phyloP scores from a whole-genome alignment of 1,140 invertebrate genomes.

The Drosophila jambulina region DNA sequence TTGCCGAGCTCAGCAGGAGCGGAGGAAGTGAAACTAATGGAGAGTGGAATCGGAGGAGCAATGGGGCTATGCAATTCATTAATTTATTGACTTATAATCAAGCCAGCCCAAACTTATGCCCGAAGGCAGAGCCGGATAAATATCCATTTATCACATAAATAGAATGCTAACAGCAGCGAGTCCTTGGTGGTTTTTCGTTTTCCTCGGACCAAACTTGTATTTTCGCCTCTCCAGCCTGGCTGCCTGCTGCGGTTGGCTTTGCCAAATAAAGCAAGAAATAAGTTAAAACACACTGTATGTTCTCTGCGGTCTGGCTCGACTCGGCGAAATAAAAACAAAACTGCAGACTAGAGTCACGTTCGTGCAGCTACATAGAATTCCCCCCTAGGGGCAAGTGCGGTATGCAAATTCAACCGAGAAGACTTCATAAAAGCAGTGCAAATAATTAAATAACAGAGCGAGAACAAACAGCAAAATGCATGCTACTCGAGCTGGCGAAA shows the following conservation, averaged over 20 bases:
- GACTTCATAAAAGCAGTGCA: conserved; percentile 57
- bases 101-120: conserved; percentile 53
- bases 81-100: conserved; percentile 81
- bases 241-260: conserved; percentile 44
- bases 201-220: conserved; percentile 32
- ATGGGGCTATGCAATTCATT: conserved; percentile 65
- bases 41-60: conserved; percentile 11
- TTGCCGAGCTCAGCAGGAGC: conserved; percentile 39
- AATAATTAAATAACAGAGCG: conserved; percentile 70
- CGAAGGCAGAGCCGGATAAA: conserved; percentile 53
- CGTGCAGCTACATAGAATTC: conserved; percentile 3
- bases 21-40: conserved; percentile 33
- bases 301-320: conserved; percentile 48
- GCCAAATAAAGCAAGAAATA: conserved; percentile 58
- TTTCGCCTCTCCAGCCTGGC: conserved; percentile 37
- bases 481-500: conserved; percentile 61
- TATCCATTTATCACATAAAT: conserved; percentile 63
- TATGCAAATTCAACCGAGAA: conserved; percentile 62
- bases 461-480: conserved; percentile 53
- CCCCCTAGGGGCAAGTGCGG: conserved; percentile 20
- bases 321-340: conserved; percentile 43
- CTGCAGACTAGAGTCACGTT: conserved; percentile 43
- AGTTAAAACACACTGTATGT: conserved; percentile 50
- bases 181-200: conserved; percentile 33
- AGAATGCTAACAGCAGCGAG: conserved; percentile 39